These are phyloP conservation scores for Eumaeus atala DNA, from an alignment of 1,140 invertebrate genomes.

Conservation along the genomic window DNA sequence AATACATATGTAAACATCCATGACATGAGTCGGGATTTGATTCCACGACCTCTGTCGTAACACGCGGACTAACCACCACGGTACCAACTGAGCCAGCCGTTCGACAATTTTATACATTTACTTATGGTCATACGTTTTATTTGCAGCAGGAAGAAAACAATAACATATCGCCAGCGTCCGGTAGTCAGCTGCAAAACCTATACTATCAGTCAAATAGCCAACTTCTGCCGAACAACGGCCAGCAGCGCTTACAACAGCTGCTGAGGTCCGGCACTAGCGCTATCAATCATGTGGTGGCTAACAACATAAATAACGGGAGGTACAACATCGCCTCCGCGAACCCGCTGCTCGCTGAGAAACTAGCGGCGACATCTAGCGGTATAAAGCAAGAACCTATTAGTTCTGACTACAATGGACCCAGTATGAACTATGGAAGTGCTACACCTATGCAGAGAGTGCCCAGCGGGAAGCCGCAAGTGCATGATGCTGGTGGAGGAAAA, in stretches of 20 bases:
- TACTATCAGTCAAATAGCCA: constrained; percentile 56
- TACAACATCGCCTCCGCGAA: constrained; percentile 88
- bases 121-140: constrained; percentile 9
- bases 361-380: constrained; percentile 75
- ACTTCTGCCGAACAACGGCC: constrained; percentile 54
- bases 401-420: constrained; percentile 65
- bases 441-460: constrained; percentile 71
- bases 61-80: too few relatives aligned
- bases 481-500: constrained; percentile 71
- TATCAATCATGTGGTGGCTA: constrained; percentile 64
- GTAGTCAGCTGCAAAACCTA: constrained; percentile 55
- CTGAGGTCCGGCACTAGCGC: constrained; percentile 58
- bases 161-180: constrained; percentile 62
- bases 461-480: constrained; percentile 66
- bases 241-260: constrained; percentile 64
- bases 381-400: constrained; percentile 73
- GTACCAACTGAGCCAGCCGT: too few relatives aligned
- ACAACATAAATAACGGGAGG: constrained; percentile 77
- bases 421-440: constrained; percentile 68
- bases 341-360: constrained; percentile 82
- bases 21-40: too few relatives aligned
- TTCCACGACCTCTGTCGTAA: too few relatives aligned
- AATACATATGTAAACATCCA: too few relatives aligned
- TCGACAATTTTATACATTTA: too few relatives aligned
- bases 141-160: constrained; percentile 74